Evolutionary conservation across 2,888 invertebrate genomes (phyloP).

Genomic region (Andrena hattorfiana): DNA sequence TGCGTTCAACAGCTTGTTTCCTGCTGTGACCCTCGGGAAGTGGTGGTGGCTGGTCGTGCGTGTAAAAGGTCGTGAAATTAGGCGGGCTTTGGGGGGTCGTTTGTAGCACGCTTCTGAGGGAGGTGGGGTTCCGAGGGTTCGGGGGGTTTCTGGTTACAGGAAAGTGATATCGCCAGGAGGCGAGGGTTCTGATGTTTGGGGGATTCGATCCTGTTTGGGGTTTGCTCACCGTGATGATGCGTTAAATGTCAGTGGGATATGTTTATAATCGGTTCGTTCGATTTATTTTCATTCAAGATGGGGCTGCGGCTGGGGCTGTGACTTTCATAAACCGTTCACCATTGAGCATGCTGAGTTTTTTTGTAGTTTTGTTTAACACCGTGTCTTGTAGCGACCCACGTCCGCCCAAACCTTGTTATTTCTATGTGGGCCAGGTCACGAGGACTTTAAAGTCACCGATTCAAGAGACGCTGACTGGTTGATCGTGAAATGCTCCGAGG

Average conservation of each 20-base stretch:
- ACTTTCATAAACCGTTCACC: no score
- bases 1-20: slow-evolving; percentile 66
- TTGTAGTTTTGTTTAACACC: no score
- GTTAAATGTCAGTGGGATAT: slow-evolving; percentile 17
- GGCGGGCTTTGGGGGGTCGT: slow-evolving; percentile 49
- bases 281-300: not conserved
- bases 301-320: no score
- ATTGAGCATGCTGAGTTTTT: no score
- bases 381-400: no score
- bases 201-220: slow-evolving; percentile 11
- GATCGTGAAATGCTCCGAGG: slow-evolving; percentile 94
- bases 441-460: slow-evolving; percentile 79
- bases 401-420: not conserved
- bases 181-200: slow-evolving; percentile 7
- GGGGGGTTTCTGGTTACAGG: slow-evolving; percentile 31
- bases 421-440: slow-evolving; percentile 73
- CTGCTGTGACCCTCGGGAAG: slow-evolving; percentile 39
- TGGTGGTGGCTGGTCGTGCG: slow-evolving; percentile 47
- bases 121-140: slow-evolving; percentile 2
- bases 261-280: not conserved
- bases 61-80: slow-evolving; percentile 70
- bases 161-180: slow-evolving; percentile 30
- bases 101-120: not conserved
- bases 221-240: not conserved
- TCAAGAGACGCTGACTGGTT: slow-evolving; percentile 89